These are phyloP conservation scores for Scalopus aquaticus DNA, from an alignment of 2,113 vertebrate species.

Conservation along the genomic window DNA sequence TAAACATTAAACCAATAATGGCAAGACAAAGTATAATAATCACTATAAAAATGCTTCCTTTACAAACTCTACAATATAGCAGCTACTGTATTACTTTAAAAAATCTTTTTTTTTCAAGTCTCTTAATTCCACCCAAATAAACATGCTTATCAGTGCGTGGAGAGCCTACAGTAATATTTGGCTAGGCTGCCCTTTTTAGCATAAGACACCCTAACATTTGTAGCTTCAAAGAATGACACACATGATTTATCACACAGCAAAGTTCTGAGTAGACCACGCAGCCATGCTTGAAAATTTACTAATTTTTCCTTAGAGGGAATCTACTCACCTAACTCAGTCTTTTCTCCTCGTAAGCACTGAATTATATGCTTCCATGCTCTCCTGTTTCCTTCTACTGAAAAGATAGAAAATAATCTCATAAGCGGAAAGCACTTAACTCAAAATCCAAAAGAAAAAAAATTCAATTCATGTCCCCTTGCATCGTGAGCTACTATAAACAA, in stretches of 20 bases:
- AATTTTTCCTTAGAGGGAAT: not conserved
- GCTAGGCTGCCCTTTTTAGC: not conserved
- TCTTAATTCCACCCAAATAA: conserved; percentile 17
- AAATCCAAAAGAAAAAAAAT: not conserved
- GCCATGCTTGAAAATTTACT: not conserved
- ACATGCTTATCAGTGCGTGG: conserved; percentile 14
- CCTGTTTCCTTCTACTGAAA: not conserved
- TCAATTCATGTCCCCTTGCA: not conserved
- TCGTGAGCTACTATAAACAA: not conserved
- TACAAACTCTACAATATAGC: not conserved
- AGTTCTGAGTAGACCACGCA: not conserved
- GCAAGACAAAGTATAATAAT: not conserved
- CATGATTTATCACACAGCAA: not conserved
- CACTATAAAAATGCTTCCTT: not conserved
- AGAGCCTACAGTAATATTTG: conserved; percentile 8
- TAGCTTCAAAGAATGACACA: not conserved
- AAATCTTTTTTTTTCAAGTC: not conserved
- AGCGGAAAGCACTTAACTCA: not conserved
- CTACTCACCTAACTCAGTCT: not conserved
- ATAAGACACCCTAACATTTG: not conserved
- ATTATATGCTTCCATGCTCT: not conserved
- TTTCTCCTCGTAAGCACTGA: not conserved
- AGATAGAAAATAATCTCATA: not conserved
- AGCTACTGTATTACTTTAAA: not conserved
- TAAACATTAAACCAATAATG: not conserved